Conservation (phyloP, 2,113 vertebrate species). For the Saccopteryx bilineata region DNA sequence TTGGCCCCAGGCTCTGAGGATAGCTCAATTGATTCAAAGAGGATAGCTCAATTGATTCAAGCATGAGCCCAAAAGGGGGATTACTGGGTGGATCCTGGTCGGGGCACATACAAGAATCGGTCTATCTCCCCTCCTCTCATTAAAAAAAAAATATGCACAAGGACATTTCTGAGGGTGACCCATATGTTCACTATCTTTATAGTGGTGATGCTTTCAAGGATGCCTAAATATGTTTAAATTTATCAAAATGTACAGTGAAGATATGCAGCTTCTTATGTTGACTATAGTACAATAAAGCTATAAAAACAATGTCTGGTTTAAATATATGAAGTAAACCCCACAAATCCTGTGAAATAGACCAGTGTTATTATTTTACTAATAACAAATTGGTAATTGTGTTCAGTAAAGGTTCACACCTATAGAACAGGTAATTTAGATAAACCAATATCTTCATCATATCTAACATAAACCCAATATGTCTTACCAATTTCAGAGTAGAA, state of each 20-base stretch:
- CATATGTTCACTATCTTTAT: background rate
- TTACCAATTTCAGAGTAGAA: constrained; percentile 40
- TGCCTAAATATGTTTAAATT: background rate
- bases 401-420: background rate
- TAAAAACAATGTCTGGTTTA: constrained; percentile 31
- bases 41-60: too few relatives aligned
- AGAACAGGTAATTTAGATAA: background rate
- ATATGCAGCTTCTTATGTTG: background rate
- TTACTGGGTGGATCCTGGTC: too few relatives aligned
- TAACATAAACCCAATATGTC: background rate
- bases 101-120: too few relatives aligned
- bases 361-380: background rate
- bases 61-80: too few relatives aligned
- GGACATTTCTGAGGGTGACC: background rate
- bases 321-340: constrained; percentile 47
- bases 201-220: background rate
- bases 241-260: background rate
- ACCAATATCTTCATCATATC: background rate
- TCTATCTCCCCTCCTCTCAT: too few relatives aligned
- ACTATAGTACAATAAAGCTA: background rate
- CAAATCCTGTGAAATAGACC: background rate
- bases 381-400: constrained; percentile 34
- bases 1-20: too few relatives aligned
- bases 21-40: too few relatives aligned
- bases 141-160: background rate